A percentile compares a stretch with the other conserved stretches of the same genome.
phyloP scores from a whole-genome alignment of 2,797 vertebrate species.

The Crocodylus rhombifer region DNA sequence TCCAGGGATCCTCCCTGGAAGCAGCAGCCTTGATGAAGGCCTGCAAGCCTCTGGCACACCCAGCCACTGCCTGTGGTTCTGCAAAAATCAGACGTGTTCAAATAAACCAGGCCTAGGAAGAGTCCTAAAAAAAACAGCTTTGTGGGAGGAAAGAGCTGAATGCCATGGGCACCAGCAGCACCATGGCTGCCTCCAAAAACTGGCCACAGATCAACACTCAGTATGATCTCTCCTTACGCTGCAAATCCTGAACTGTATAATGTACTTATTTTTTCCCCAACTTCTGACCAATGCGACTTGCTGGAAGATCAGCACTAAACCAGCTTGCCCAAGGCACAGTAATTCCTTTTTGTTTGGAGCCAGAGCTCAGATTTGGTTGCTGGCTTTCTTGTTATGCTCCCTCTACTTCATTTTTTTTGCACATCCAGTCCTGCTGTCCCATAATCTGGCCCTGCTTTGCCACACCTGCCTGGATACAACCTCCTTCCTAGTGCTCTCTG shows the following conservation, averaged over 20 bases:
- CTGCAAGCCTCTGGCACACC: not conserved
- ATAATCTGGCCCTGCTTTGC: not conserved
- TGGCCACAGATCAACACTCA: not conserved
- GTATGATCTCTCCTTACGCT: not conserved
- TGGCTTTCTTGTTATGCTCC: not conserved
- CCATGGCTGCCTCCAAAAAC: not conserved
- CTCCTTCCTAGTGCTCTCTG: not conserved
- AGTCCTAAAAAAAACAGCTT: not conserved
- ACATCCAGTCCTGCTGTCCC: not conserved
- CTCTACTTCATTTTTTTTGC: not conserved
- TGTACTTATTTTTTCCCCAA: not conserved
- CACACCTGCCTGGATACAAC: fast-evolving
- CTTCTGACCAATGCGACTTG: not conserved
- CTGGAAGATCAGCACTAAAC: not conserved
- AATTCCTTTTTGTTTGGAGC: not conserved
- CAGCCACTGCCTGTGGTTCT: not conserved
- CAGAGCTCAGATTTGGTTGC: not conserved
- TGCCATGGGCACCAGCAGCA: not conserved
- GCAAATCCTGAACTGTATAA: not conserved
- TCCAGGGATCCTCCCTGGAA: not conserved
- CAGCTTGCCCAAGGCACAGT: not conserved
- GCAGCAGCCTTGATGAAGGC: not conserved
- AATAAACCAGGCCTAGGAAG: not conserved
- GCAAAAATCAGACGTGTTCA: not conserved
- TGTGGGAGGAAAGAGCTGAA: not conserved